These are phyloP conservation scores for Nebria salina DNA, from an alignment of 2,888 invertebrate genomes.

Conservation along the genomic window DNA sequence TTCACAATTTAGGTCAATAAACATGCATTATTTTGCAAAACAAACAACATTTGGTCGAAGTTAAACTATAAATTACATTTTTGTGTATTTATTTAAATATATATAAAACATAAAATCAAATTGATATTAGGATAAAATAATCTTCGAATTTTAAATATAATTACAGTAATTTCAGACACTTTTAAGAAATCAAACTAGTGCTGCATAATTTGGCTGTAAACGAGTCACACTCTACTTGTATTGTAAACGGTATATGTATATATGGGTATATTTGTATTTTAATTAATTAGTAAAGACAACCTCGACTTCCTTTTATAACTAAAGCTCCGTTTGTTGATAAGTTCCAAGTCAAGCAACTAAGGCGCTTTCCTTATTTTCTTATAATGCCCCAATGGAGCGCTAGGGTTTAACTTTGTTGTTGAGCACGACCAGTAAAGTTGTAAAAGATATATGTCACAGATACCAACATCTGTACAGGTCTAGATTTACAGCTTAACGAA, in stretches of 20 bases:
- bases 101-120: no score
- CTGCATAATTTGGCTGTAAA: background rate
- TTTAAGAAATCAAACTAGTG: background rate
- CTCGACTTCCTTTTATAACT: background rate
- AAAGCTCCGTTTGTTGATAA: background rate
- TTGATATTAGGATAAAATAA: no score
- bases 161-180: no score
- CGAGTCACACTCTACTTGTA: background rate
- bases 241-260: background rate
- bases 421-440: background rate
- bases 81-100: no score
- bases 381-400: background rate
- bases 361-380: background rate
- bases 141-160: no score
- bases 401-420: background rate
- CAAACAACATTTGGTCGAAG: no score
- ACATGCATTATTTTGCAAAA: no score
- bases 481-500: background rate
- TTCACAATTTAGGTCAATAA: no score
- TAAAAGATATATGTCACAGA: background rate
- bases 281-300: conserved; percentile 5
- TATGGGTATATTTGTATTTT: background rate
- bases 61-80: no score
- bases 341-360: background rate
- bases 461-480: background rate